Evolutionary conservation across 1,140 invertebrate species (phyloP).

Genomic region (Panonychus citri): DNA sequence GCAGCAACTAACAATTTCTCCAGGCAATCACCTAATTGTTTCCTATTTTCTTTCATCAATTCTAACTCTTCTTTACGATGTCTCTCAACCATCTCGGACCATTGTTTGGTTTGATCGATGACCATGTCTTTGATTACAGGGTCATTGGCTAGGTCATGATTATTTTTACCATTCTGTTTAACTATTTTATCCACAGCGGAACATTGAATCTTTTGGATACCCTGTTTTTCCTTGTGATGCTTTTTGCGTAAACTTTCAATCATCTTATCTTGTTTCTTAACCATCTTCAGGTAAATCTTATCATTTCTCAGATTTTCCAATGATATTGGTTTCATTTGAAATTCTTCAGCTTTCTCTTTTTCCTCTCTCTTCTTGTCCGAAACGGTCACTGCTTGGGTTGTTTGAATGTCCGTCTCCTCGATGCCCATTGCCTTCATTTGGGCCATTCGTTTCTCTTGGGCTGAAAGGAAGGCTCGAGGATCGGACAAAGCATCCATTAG

Average conservation of each 20-base stretch:
- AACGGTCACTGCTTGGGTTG: conserved; percentile 11
- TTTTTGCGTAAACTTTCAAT: conserved; percentile 69
- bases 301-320: conserved; percentile 67
- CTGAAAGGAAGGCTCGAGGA: conserved; percentile 69
- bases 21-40: conserved; percentile 59
- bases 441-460: conserved; percentile 61
- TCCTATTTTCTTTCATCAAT: conserved; percentile 49
- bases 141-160: conserved; percentile 54
- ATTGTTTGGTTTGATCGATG: conserved; percentile 69
- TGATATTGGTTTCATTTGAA: conserved; percentile 76
- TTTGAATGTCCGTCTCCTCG: conserved; percentile 44
- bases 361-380: conserved; percentile 7
- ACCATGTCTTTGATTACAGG: conserved; percentile 52
- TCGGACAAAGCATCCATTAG: conserved; percentile 94
- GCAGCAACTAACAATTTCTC: conserved; percentile 60
- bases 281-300: conserved; percentile 80
- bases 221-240: conserved; percentile 73
- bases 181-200: conserved; percentile 81
- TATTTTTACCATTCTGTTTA: conserved; percentile 40
- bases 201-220: conserved; percentile 81
- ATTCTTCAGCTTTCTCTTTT: conserved; percentile 13
- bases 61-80: conserved; percentile 80
- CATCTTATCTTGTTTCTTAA: conserved; percentile 88
- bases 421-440: conserved; percentile 86
- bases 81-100: conserved; percentile 65